A percentile compares a stretch with the other conserved stretches of the same genome.
Conservation (phyloP, 1,140 invertebrate species). For the Apis cerana region DNA sequence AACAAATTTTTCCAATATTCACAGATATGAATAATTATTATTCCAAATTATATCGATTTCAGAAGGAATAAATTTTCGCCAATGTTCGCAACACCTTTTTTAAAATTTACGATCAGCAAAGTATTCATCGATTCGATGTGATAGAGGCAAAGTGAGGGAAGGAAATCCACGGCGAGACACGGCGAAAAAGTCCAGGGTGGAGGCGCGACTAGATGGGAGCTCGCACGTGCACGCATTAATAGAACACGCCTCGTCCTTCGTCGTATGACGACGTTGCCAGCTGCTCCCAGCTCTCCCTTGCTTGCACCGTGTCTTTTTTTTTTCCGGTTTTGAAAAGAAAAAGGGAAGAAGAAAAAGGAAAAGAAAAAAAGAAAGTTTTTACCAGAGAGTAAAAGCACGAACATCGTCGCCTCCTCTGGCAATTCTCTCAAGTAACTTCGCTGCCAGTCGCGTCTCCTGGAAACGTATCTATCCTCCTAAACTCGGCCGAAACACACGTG, state of each 20-base stretch:
- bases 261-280: not conserved
- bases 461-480: slow-evolving; percentile 75
- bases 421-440: slow-evolving; percentile 72
- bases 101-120: not conserved
- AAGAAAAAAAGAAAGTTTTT: slow-evolving; percentile 58
- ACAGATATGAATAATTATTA: too few species aligned
- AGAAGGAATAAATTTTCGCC: too few species aligned
- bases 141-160: not conserved
- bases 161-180: slow-evolving; percentile 16
- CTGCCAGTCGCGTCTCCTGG: slow-evolving; percentile 66
- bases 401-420: slow-evolving; percentile 61
- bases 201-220: slow-evolving; percentile 47
- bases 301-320: slow-evolving; percentile 44
- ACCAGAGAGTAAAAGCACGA: slow-evolving; percentile 59
- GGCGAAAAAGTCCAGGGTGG: not conserved
- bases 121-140: not conserved
- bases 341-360: not conserved
- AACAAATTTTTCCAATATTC: too few species aligned
- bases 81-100: not conserved
- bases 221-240: slow-evolving; percentile 70
- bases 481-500: slow-evolving; percentile 58
- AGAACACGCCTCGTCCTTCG: slow-evolving; percentile 61
- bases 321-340: slow-evolving; percentile 52
- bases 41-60: too few species aligned
- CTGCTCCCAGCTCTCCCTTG: slow-evolving; percentile 2